Evolutionary conservation across 2,797 vertebrate species (phyloP).

Genomic region (Sebastolobus alascanus): DNA sequence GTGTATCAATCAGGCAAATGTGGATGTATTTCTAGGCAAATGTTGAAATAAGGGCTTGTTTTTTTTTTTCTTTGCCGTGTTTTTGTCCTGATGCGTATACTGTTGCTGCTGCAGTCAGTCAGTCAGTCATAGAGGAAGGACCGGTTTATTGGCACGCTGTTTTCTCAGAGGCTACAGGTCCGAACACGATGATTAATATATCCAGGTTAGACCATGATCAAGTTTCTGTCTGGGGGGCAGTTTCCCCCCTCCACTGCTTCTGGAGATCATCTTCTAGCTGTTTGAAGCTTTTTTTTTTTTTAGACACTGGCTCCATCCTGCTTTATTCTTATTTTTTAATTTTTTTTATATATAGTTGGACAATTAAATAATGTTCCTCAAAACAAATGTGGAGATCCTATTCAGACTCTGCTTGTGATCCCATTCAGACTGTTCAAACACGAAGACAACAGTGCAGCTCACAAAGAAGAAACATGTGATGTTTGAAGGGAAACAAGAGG

Average conservation of each 20-base stretch:
- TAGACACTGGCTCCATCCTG: background rate
- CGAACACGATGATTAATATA: slow-evolving; percentile 79
- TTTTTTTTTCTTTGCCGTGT: slow-evolving; percentile 33
- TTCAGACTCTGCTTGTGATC: background rate
- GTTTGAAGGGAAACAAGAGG: slow-evolving; percentile 35
- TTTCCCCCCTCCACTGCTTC: background rate
- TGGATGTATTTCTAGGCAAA: background rate
- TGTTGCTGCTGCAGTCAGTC: slow-evolving; percentile 29
- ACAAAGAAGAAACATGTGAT: background rate
- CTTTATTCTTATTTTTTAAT: background rate
- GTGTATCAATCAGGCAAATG: fast-evolving
- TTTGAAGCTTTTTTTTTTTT: background rate
- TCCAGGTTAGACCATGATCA: slow-evolving; percentile 55
- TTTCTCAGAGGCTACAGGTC: slow-evolving; percentile 76
- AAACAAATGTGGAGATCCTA: background rate
- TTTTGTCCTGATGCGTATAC: slow-evolving; percentile 49
- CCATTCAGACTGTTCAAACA: background rate
- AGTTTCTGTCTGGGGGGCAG: slow-evolving; percentile 50
- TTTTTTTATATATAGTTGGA: background rate
- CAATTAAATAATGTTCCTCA: background rate
- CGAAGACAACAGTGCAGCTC: background rate
- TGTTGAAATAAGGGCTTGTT: slow-evolving; percentile 29
- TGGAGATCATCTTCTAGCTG: background rate
- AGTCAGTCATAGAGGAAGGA: slow-evolving; percentile 67
- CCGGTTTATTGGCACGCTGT: slow-evolving; percentile 75